Percentiles rank a stretch among this genome's conserved stretches.
These are phyloP conservation scores for Lepidurus packardi DNA, from an alignment of 1,140 invertebrate species.

Conservation along the genomic window DNA sequence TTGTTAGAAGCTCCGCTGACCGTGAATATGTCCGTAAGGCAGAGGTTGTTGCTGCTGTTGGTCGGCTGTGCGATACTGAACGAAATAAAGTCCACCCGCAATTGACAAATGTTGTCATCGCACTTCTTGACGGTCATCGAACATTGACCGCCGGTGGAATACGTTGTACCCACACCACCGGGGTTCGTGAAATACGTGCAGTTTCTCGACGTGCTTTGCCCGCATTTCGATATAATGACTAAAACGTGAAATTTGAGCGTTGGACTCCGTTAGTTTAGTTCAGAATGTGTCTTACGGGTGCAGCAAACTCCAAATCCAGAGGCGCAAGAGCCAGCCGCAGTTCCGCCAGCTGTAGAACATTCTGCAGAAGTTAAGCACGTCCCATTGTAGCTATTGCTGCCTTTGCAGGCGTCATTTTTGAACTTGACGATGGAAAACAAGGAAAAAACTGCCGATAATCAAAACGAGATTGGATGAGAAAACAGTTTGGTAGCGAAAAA, in stretches of 20 bases:
- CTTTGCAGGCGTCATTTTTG: constrained; percentile 26
- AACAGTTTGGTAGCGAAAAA: background rate
- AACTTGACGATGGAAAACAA: constrained; percentile 31
- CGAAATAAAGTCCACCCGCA: constrained; percentile 62
- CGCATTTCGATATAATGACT: constrained; percentile 49
- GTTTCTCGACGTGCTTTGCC: constrained; percentile 60
- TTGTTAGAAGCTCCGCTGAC: constrained; percentile 43
- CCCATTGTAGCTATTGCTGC: constrained; percentile 34
- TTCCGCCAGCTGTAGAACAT: constrained; percentile 56
- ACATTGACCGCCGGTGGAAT: background rate
- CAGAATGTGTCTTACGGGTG: constrained; percentile 51
- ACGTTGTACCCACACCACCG: constrained; percentile 39
- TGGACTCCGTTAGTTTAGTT: background rate
- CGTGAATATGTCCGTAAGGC: constrained; percentile 61
- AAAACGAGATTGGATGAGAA: background rate
- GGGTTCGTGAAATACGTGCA: constrained; percentile 76
- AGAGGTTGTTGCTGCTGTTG: constrained; percentile 56
- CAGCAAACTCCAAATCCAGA: constrained; percentile 69
- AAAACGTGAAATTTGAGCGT: background rate
- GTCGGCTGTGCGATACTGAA: constrained; percentile 64
- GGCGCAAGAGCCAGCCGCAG: constrained; percentile 58
- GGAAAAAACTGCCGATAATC: constrained; percentile 22
- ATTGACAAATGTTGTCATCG: constrained; percentile 24
- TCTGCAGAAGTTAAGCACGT: constrained; percentile 47
- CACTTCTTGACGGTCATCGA: constrained; percentile 23